phyloP scores from a whole-genome alignment of 1,140 invertebrate species.

The Panulirus ornatus region DNA sequence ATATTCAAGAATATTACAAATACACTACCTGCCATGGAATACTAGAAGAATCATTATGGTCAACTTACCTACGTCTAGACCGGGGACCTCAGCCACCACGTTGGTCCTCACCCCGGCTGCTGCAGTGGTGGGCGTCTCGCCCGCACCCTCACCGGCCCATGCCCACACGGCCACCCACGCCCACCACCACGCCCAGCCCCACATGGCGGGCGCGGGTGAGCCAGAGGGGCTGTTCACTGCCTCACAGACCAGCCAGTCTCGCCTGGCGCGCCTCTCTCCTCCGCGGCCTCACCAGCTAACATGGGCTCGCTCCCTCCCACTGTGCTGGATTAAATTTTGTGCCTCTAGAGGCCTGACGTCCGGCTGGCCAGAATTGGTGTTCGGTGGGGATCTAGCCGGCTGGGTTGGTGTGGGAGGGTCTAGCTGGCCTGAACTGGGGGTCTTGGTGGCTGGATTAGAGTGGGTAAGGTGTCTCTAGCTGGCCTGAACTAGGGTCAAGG shows the following conservation, averaged over 20 bases:
- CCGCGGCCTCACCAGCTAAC: background rate
- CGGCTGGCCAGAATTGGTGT: background rate
- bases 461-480: background rate
- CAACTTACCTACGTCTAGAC: background rate
- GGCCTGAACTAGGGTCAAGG: background rate
- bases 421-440: no score
- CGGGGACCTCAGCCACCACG: background rate
- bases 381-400: no score
- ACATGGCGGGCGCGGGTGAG: background rate
- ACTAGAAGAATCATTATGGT: no score
- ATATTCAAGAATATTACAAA: no score
- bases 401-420: no score
- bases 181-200: background rate
- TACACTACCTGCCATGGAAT: no score
- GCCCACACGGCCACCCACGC: background rate
- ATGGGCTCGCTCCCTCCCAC: no score
- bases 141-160: background rate
- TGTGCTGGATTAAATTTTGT: no score
- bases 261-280: no score
- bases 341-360: no score
- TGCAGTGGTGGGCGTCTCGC: background rate
- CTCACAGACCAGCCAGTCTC: no score
- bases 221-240: background rate
- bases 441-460: no score
- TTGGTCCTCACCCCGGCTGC: background rate